Conservation (phyloP, 1,140 invertebrate genomes). For the Drosophila fuyamai region DNA sequence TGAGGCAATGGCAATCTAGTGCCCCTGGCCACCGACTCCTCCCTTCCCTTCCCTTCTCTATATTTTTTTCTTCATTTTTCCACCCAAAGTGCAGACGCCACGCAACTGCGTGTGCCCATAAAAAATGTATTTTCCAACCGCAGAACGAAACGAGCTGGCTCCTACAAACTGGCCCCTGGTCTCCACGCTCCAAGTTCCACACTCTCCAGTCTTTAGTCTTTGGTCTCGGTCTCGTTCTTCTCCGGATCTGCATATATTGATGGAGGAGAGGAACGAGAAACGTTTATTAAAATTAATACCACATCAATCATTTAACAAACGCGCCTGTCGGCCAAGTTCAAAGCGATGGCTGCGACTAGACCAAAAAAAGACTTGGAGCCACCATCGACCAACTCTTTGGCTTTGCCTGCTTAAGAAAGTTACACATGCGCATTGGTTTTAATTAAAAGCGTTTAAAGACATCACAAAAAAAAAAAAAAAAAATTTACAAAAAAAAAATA, state of each 20-base stretch:
- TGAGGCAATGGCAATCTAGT: slow-evolving; percentile 22
- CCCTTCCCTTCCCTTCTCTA: not conserved
- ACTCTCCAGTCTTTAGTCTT: not conserved
- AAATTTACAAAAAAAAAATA: not conserved
- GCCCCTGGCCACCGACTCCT: not conserved
- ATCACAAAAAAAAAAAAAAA: slow-evolving; percentile 31
- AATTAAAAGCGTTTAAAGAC: slow-evolving; percentile 83
- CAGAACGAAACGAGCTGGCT: slow-evolving; percentile 29
- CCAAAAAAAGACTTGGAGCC: slow-evolving; percentile 14
- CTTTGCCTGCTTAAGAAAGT: slow-evolving; percentile 71
- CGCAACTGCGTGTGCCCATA: slow-evolving; percentile 58
- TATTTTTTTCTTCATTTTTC: not conserved
- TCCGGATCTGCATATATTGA: slow-evolving; percentile 67
- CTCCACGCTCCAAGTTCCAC: not conserved
- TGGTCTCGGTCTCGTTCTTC: slow-evolving; percentile 1
- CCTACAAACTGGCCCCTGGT: slow-evolving; percentile 16
- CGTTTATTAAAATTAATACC: slow-evolving; percentile 84
- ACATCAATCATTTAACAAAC: slow-evolving; percentile 84
- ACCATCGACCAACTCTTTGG: slow-evolving; percentile 8
- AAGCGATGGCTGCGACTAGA: slow-evolving; percentile 57
- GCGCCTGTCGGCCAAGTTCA: slow-evolving; percentile 82
- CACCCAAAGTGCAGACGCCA: slow-evolving; percentile 61
- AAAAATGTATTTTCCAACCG: slow-evolving; percentile 38
- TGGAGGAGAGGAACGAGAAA: slow-evolving; percentile 37
- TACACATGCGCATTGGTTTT: slow-evolving; percentile 84